Base-by-base conservation (phyloP, 2,888 invertebrate species). In the Rhagonycha lutea region DNA sequence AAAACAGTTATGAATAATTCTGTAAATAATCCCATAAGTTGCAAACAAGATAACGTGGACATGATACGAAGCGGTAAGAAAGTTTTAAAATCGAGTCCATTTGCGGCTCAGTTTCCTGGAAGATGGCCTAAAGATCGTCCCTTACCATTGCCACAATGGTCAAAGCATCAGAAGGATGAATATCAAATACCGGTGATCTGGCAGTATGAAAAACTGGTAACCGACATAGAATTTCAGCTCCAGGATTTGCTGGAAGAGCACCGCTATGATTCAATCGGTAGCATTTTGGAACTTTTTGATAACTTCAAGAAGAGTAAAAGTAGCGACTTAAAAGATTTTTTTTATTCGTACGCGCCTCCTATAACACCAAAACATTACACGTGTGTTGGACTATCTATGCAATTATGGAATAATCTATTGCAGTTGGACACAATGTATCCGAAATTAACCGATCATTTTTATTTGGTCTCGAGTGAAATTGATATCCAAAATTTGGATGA, bases 201-300 rank as follows among this genome's bases (percentile, higher is more conserved):
- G 86, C 91, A 92, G 81, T 96, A 95, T 89, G 95, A 96, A 90
- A 92, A 93, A 86, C 90, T 96, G 84, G 94, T 93, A 83, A 92
- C 93, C 74, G 91, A 91, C 82, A 93, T 96, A 86, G 96, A 96
- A 89, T 91, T 92, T 83, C 91, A 92, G 83, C 91, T 96, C 82
- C 95, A 95, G 86, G 92, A 92, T 74, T 91, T 96, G 85, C 90
- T 97, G 85, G 93, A 94, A 85, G 92, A 94, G 83, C 94, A 96
- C 86, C 94, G 95, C 88, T 97, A 97, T 88, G 95, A 97, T 89
- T 96, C 96, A 71, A 92, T 96, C 80, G 94, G 94, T 87, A 96
- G 96, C 88, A 95, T 96, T 88, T 89, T 96, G 83, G 89, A 90
- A 81, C 89, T 93, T 82, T 91, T 89, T 87, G 93, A 94, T 80